These are phyloP conservation scores for Botia kubotai DNA, from an alignment of 2,797 vertebrate genomes.

Conservation along the genomic window DNA sequence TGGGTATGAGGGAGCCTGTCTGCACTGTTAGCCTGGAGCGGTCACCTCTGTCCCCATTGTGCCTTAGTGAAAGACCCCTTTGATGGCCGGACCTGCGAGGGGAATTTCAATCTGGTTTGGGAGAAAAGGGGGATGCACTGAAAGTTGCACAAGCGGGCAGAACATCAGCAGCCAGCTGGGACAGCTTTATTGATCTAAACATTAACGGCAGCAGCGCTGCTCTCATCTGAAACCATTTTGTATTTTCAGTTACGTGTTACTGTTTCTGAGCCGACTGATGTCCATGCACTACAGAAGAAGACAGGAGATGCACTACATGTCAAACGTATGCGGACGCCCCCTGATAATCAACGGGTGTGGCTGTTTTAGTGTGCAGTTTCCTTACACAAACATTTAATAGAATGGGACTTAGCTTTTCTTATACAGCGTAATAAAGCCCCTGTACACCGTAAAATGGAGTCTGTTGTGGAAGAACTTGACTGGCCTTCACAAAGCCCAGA, in stretches of 20 bases:
- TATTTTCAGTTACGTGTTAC: conserved; percentile 8
- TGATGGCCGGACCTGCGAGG: conserved; percentile 71
- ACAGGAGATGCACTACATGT: conserved; percentile 1
- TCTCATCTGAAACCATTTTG: conserved; percentile 11
- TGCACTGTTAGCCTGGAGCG: conserved; percentile 67
- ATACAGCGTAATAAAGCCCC: not conserved
- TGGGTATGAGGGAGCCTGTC: conserved; percentile 67
- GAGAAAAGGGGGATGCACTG: conserved; percentile 45
- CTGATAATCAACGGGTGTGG: not conserved
- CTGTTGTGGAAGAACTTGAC: not conserved
- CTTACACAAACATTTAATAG: not conserved
- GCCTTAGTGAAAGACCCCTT: conserved; percentile 77
- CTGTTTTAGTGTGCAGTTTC: not conserved
- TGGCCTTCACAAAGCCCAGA: not conserved
- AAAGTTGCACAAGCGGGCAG: conserved; percentile 38
- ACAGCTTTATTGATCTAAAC: conserved; percentile 39
- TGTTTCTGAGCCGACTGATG: conserved; percentile 11
- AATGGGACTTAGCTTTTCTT: not conserved
- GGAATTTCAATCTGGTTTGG: conserved; percentile 63
- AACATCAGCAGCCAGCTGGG: conserved; percentile 24
- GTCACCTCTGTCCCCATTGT: conserved; percentile 82
- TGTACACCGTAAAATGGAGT: not conserved
- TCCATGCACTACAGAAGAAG: not conserved
- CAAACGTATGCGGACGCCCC: not conserved
- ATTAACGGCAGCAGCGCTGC: not conserved